Percentiles rank a stretch among this genome's conserved stretches.
Evolutionary conservation across 2,888 invertebrate genomes (phyloP).

Genomic region (Eurois occulta): DNA sequence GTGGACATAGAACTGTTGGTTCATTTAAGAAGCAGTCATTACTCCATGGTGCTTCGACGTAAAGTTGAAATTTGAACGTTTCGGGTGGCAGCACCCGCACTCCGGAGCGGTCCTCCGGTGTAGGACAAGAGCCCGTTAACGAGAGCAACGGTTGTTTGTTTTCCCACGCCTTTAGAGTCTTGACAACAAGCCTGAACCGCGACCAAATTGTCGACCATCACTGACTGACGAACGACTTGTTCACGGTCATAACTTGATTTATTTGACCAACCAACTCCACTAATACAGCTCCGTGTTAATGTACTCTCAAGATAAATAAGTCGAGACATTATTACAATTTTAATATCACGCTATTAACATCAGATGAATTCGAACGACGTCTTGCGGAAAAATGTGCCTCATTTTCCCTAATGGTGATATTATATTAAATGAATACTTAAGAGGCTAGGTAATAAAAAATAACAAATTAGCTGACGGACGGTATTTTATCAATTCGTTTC

Average conservation of each 20-base stretch:
- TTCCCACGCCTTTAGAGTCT: conserved; percentile 84
- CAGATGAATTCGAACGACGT: conserved; percentile 47
- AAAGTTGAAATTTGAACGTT: conserved; percentile 65
- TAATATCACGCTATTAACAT: conserved; percentile 50
- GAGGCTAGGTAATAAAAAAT: conserved; percentile 48
- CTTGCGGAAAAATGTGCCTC: conserved; percentile 48
- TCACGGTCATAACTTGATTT: conserved; percentile 63
- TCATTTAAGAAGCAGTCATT: conserved; percentile 13
- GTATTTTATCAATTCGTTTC: conserved; percentile 43
- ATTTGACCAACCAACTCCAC: conserved; percentile 20
- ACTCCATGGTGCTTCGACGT: conserved; percentile 19
- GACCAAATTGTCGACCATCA: conserved; percentile 74
- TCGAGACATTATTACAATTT: conserved; percentile 43
- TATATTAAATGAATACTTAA: conserved; percentile 54
- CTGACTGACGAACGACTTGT: conserved; percentile 69
- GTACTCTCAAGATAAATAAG: conserved; percentile 32
- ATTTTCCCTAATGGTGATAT: conserved; percentile 57
- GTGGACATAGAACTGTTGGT: conserved; percentile 38
- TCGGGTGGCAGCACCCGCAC: conserved; percentile 70
- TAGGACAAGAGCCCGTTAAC: conserved; percentile 82
- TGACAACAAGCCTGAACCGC: conserved; percentile 75
- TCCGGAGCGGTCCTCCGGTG: conserved; percentile 63
- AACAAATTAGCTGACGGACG: conserved; percentile 42
- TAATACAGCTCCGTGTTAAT: conserved; percentile 20
- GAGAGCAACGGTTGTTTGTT: conserved; percentile 83